Conservation (phyloP, 2,113 vertebrate species). For the Sebastes fasciatus region DNA sequence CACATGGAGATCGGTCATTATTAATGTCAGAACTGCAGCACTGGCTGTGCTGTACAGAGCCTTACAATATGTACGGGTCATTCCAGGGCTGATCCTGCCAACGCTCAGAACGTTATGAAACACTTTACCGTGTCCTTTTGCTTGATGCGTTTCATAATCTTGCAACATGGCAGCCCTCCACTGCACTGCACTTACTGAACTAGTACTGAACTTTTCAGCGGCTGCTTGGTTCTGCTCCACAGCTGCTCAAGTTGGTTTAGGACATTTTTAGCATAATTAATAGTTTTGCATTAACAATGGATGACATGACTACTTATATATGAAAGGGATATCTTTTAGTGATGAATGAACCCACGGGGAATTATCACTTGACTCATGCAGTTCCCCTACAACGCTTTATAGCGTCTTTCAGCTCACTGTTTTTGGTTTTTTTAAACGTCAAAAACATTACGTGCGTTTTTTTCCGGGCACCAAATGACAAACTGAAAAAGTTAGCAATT, state of each 20-base stretch:
- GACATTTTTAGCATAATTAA: neutral
- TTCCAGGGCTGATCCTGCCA: neutral
- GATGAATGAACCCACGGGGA: too few species aligned
- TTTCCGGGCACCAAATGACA: neutral
- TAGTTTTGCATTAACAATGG: too few species aligned
- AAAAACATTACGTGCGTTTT: neutral
- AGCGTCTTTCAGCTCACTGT: too few species aligned
- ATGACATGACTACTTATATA: too few species aligned
- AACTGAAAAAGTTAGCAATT: too few species aligned
- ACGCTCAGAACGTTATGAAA: constrained; percentile 15
- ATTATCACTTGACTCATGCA: too few species aligned
- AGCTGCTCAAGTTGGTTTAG: neutral
- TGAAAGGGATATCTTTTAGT: too few species aligned
- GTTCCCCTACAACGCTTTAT: too few species aligned
- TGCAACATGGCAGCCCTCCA: constrained; percentile 22
- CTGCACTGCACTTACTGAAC: constrained; percentile 28
- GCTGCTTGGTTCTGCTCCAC: constrained; percentile 14
- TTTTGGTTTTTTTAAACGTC: too few species aligned
- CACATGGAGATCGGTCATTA: constrained; percentile 1
- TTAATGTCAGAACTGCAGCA: neutral
- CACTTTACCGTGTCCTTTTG: constrained; percentile 16
- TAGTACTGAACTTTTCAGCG: constrained; percentile 30
- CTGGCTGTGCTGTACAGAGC: neutral
- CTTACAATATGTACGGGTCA: neutral
- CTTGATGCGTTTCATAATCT: constrained; percentile 40